These are phyloP conservation scores for Paradoxurus hermaphroditus DNA, from an alignment of 2,113 vertebrate genomes.

Conservation along the genomic window DNA sequence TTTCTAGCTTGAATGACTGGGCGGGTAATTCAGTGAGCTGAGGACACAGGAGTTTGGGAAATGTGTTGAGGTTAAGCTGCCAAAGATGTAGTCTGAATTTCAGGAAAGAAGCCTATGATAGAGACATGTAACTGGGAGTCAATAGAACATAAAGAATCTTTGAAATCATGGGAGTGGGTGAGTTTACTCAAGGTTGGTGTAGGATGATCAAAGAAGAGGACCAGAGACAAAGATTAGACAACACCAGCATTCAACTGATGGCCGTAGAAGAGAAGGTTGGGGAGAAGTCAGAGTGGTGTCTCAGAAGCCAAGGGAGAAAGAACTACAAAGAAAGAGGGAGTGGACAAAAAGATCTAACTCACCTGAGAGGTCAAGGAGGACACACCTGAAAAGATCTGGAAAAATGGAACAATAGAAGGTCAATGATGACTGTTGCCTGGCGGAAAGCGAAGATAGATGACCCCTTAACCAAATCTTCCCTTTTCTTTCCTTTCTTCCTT, in stretches of 20 bases:
- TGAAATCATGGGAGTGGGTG: not conserved
- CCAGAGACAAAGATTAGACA: slow-evolving; percentile 17
- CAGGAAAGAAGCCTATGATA: not conserved
- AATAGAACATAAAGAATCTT: not conserved
- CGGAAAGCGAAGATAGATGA: not conserved
- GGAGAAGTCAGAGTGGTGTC: not conserved
- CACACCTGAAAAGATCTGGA: not conserved
- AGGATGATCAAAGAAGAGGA: not conserved
- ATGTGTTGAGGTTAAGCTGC: not conserved
- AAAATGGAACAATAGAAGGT: not conserved
- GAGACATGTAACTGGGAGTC: not conserved
- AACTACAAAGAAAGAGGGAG: not conserved
- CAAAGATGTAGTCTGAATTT: not conserved
- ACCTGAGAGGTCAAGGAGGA: not conserved
- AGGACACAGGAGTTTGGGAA: not conserved
- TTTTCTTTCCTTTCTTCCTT: not conserved
- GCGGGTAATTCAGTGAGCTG: not conserved
- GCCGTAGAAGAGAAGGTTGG: not conserved
- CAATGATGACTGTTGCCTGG: not conserved
- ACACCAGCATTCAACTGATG: not conserved
- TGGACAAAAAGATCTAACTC: not conserved
- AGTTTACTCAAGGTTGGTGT: not conserved
- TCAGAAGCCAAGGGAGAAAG: slow-evolving; percentile 8
- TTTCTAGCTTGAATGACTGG: not conserved
- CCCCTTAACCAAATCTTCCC: not conserved